phyloP scores from a whole-genome alignment of 2,113 vertebrate genomes.

The Burhinus bistriatus region DNA sequence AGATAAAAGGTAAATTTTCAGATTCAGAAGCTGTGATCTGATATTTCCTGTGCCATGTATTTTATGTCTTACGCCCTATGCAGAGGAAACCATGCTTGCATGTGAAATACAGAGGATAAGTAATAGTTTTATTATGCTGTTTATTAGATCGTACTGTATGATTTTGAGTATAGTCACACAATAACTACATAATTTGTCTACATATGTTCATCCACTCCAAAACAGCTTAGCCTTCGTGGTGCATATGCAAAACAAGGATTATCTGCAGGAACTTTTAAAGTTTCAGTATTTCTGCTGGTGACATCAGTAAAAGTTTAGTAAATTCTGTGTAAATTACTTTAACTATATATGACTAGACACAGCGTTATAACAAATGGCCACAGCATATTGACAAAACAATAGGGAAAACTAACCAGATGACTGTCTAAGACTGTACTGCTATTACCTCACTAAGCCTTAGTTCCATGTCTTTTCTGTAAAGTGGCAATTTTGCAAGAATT shows the following conservation, averaged over 20 bases:
- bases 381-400: background rate
- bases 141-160: background rate
- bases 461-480: background rate
- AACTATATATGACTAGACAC: background rate
- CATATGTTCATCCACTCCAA: background rate
- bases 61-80: background rate
- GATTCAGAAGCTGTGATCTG: background rate
- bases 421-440: background rate
- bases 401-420: background rate
- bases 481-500: background rate
- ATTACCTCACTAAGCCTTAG: background rate
- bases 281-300: background rate
- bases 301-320: background rate
- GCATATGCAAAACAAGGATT: background rate
- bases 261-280: background rate
- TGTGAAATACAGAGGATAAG: background rate
- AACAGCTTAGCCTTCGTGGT: background rate
- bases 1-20: constrained; percentile 7
- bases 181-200: background rate
- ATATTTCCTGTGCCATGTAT: background rate
- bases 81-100: background rate
- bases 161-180: background rate
- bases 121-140: background rate
- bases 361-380: background rate
- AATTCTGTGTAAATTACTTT: background rate